Evolutionary conservation across 1,140 invertebrate species (phyloP), one percentile per base, ranked within the genome.

Genomic region (Delia radicum): DNA sequence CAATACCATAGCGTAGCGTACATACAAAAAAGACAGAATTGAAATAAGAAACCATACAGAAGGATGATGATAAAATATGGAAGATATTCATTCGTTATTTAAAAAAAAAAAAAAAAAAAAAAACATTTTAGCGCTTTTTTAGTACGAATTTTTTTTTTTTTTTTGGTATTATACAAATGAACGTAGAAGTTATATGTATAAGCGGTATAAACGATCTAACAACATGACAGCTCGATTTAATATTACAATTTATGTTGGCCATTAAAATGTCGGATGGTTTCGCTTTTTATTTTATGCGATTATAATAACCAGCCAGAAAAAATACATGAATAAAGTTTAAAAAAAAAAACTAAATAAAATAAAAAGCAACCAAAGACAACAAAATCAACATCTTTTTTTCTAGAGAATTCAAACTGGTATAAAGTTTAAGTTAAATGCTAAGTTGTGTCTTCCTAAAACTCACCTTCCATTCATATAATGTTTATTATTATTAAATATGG

Each of bases 231-330:
- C 76, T 77, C 76, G 76, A 77, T 77, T 77, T 77, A 77, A 77
- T 77, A 77, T 77, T 77, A 77, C 76, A 77, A 77, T 77, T 77
- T 77, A 77, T 77, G 76, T 77, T 75, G 76, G 67, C 76, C 76
- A 77, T 77, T 77, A 77, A 77, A 77, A 75, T 77, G 74, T 77
- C 76, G 74, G 76, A 75, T 77, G 76, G 71, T 61, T 77, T 63
- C 69, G 74, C 76, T 77, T 65, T 75, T 77, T 77, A 73, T 75
- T 75, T 77, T 77, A 77, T 75, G 76, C 55, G 76, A 77, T 77
- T 77, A 75, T 77, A 77, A 77, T 77, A 77, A 77, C 76, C 65
- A 18, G 28, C 33, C 31, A 31, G 29, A 28, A 74, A 74, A 27
- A 48, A 74, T 33, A n/a, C n/a, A n/a, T n/a, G n/a, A n/a, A n/a